Evolutionary conservation across 2,888 invertebrate species (phyloP).

Genomic region (Dasypogon diadema): DNA sequence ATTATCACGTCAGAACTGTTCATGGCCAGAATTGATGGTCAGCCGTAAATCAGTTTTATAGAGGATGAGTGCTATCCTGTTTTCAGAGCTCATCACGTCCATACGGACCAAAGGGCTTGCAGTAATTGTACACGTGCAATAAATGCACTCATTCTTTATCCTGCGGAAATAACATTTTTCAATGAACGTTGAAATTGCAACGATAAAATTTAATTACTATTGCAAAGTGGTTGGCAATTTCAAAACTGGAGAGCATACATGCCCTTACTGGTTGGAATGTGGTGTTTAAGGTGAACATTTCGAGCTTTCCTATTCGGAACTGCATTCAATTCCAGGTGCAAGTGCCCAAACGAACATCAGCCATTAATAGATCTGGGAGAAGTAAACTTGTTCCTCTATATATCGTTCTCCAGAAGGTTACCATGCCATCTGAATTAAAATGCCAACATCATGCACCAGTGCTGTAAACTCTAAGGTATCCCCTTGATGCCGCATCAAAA

Average conservation of each 20-base stretch:
- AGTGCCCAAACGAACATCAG: neutral
- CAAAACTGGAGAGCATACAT: neutral
- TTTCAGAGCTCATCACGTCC: neutral
- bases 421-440: too few species aligned
- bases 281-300: too few species aligned
- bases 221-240: neutral
- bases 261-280: neutral
- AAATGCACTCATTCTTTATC: neutral
- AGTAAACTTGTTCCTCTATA: too few species aligned
- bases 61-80: neutral
- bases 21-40: neutral
- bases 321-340: neutral
- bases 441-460: too few species aligned
- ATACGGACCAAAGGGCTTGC: neutral
- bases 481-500: too few species aligned
- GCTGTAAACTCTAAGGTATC: too few species aligned
- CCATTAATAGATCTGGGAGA: too few species aligned
- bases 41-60: neutral
- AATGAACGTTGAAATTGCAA: neutral
- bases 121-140: neutral
- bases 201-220: slow-evolving; percentile 19
- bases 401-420: too few species aligned
- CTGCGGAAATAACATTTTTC: neutral
- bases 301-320: neutral
- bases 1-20: slow-evolving; percentile 12